Base-by-base conservation (phyloP, 1,140 invertebrate species). In the Mylabris phalerata region DNA sequence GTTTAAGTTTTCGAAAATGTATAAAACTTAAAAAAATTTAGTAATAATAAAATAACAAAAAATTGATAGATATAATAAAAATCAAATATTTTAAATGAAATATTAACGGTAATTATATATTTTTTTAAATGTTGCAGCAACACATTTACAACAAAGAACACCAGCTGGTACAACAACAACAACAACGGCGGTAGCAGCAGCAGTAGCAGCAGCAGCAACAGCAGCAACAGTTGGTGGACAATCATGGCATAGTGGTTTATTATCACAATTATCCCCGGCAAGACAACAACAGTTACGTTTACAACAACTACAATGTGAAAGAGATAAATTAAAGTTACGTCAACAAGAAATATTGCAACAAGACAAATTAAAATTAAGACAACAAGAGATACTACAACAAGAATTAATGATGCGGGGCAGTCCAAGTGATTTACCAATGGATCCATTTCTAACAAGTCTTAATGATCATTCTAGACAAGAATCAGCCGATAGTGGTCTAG, bases 381-480 rank as follows among this genome's bases (percentile, higher is more conserved):
- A 93, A 74, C 88, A 91, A 73, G 92, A 95, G 78, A 92, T 95
- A 71, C 80, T 88, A 70, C 89, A 87, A 78, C 83, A 88, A 79
- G 85, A 88, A 73, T 70, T 88, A 57, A 84, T 89, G 81, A 77
- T 87, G 59, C 79, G 85, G 61, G 82, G 84, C 55, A 82, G 77
- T 56, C 78, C 79, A 3, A 80, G 79, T 13, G 79, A 78, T 26
- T 67, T 72, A 40, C 70, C 80, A 54, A 80, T 88, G 75, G 91
- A 94, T 75, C 90, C 91, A 32, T 93, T 93, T 75, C 77, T 93
- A 57, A 82, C 83, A 0, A 85, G 87, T 27, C 80, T 89, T 48
- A 84, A 84, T 49, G 90, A 94, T 68, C 92, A 96, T 75, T 87
- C 90, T 50, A 81, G 93, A 55, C 93, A 96, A 75, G 93, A 95